Evolutionary conservation across 2,113 vertebrate species (phyloP).

Genomic region (Daubentonia madagascariensis): DNA sequence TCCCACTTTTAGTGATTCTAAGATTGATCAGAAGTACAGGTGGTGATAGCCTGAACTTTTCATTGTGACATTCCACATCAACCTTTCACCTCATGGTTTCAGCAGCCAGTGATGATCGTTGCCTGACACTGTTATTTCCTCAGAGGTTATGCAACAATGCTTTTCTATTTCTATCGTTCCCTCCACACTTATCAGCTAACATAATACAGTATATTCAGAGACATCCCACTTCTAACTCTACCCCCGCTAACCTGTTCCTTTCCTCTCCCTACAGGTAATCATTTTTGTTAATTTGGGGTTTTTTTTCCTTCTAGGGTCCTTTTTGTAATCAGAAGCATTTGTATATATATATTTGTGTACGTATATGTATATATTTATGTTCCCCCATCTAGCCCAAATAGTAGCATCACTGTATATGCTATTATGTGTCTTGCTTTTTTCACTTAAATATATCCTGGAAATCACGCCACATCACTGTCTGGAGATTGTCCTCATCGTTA

Average conservation of each 20-base stretch:
- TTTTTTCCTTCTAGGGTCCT: not conserved
- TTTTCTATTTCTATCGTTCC: conserved; percentile 45
- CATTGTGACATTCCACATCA: not conserved
- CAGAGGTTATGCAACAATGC: conserved; percentile 30
- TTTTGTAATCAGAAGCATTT: conserved; percentile 21
- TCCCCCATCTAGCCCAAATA: not conserved
- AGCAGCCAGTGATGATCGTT: not conserved
- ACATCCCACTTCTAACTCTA: not conserved
- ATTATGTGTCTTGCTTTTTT: not conserved
- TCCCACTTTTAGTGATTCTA: not conserved
- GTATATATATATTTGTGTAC: not conserved
- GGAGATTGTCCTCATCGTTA: not conserved
- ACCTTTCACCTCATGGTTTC: conserved; percentile 35
- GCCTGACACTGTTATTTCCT: conserved; percentile 13
- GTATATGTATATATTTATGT: not conserved
- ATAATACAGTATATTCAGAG: not conserved
- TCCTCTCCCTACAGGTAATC: not conserved
- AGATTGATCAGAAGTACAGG: not conserved
- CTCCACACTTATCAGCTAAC: not conserved
- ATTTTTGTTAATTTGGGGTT: not conserved
- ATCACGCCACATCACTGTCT: not conserved
- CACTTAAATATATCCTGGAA: not conserved
- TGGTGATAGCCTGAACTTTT: not conserved
- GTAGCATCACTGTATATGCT: not conserved
- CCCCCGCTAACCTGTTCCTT: not conserved